Conservation (phyloP, 2,888 invertebrate genomes). For the Drosophila buzzatii region DNA sequence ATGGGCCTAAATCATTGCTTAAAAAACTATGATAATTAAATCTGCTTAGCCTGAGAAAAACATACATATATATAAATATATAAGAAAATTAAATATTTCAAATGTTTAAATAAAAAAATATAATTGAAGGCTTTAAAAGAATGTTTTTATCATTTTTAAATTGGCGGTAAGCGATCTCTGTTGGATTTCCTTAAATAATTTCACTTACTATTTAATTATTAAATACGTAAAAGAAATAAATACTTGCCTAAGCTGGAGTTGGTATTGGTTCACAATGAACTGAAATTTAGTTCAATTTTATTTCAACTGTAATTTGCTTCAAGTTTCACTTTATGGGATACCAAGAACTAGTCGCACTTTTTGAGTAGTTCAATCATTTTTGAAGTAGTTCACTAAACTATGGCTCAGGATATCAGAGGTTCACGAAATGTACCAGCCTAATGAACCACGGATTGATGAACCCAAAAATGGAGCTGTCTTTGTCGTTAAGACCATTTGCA, state of each 20-base stretch:
- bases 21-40: slow-evolving; percentile 37
- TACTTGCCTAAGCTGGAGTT: neutral
- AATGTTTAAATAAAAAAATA: slow-evolving; percentile 57
- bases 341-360: too few relatives aligned
- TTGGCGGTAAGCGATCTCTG: neutral
- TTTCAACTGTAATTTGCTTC: neutral
- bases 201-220: too few relatives aligned
- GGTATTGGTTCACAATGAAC: neutral
- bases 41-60: slow-evolving; percentile 37
- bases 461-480: neutral
- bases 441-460: neutral
- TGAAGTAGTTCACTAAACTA: too few relatives aligned
- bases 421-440: neutral
- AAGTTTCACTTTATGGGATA: neutral
- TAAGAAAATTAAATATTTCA: slow-evolving; percentile 3
- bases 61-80: slow-evolving; percentile 2
- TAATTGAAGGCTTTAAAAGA: slow-evolving; percentile 55
- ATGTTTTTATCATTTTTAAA: neutral
- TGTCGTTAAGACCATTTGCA: neutral
- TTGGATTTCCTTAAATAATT: neutral
- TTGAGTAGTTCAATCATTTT: too few relatives aligned
- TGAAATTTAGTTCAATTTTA: neutral
- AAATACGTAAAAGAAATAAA: too few relatives aligned
- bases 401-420: neutral
- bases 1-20: slow-evolving; percentile 23